Percentiles rank a stretch among this genome's conserved stretches.
Conservation (phyloP, 2,797 vertebrate genomes). For the Phaenicophaeus curvirostris region DNA sequence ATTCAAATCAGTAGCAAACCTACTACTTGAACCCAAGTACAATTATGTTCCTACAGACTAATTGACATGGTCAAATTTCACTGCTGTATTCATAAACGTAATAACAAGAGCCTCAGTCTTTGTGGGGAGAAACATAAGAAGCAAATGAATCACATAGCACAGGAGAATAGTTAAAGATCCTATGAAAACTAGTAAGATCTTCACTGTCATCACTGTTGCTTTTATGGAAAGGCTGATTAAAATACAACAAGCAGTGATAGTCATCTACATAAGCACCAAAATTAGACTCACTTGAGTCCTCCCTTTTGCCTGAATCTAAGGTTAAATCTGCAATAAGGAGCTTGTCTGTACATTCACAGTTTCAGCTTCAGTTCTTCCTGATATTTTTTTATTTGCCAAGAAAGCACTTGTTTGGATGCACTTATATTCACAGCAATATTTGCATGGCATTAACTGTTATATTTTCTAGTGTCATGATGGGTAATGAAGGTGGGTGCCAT, state of each 20-base stretch:
- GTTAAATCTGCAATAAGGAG: background rate
- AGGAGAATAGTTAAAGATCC: background rate
- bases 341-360: background rate
- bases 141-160: background rate
- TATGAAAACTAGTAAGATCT: background rate
- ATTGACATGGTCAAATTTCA: background rate
- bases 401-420: background rate
- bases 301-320: background rate
- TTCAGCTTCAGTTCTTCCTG: background rate
- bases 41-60: background rate
- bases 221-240: background rate
- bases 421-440: background rate
- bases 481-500: background rate
- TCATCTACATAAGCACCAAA: background rate
- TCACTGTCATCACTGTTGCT: background rate
- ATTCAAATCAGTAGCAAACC: background rate
- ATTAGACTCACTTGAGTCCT: background rate
- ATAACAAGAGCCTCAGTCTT: background rate
- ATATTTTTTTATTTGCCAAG: background rate
- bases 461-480: background rate
- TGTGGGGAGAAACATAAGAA: background rate
- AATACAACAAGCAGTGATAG: background rate
- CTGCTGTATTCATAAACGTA: background rate
- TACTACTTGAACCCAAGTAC: background rate
- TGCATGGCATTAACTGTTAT: background rate